Evolutionary conservation across 2,113 vertebrate genomes (phyloP), one percentile per base, ranked within the genome.

Genomic region (Pleuronectes platessa): DNA sequence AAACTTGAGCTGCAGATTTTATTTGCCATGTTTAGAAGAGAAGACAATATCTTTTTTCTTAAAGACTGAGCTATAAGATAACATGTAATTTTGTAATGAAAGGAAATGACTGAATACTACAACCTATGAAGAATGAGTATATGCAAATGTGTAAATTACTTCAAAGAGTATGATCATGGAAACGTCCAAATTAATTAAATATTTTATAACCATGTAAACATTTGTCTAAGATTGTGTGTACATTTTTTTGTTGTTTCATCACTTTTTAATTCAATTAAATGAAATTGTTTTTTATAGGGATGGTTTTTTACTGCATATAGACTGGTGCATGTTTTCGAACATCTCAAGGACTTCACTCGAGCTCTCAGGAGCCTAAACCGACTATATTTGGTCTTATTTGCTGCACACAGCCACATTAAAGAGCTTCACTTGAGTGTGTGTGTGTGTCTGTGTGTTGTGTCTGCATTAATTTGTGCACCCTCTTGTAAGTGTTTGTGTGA

Each of bases 331-430:
- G 27, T 80, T 83, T 83, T 40, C 0, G 27, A 8, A 82, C 12
- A 62, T 80, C 61, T 82, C 73, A 88, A 86, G 84, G 86, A 89
- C 77, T 65, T 84, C 73, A 61, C 62, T 54, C 15, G 3, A 83
- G 76, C 69, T 51, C 61, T 64, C 10, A 10, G 73, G 12, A 77
- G 51, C 67, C 64, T 37, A 63, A 23, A 64, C 56, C 58, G 18
- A 55, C 65, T 85, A 68, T 83, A 80, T 87, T 86, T 79, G 71
- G 71, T 79, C 62, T 74, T 87, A 55, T 82, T 74, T 86, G 81
- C 35, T 87, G 76, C 74, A 75, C 35, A 54, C 15, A 51, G 54
- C 87, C 84, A 74, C 87, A 86, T 82, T 83, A 86, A 49, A 54
- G 51, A 47, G 15, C 14, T 15, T 4, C 45, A 47, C 72, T 31